phyloP scores from a whole-genome alignment of 2,113 vertebrate species.

The Vidua chalybeata region DNA sequence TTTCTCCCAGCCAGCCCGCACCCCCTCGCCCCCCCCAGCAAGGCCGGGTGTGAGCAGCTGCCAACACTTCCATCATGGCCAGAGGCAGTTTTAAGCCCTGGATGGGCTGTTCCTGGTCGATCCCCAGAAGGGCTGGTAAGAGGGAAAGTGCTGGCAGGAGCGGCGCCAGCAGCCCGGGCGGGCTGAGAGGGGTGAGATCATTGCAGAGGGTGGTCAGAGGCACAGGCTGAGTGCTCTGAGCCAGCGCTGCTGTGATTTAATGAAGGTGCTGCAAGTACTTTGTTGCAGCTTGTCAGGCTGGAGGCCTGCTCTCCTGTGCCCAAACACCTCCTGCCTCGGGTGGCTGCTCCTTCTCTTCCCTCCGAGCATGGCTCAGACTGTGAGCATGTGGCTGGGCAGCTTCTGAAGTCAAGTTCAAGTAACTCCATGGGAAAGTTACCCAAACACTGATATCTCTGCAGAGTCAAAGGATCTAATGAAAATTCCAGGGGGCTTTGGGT shows the following conservation, averaged over 20 bases:
- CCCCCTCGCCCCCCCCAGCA: not conserved
- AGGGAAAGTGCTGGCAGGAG: not conserved
- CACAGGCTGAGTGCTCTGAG: not conserved
- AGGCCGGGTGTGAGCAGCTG: rapidly evolving
- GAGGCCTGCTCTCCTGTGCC: not conserved
- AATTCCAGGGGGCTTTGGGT: not conserved
- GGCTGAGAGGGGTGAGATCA: not conserved
- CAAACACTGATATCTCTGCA: not conserved
- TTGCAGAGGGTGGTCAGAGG: not conserved
- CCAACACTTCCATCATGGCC: rapidly evolving
- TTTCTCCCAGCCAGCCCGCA: rapidly evolving
- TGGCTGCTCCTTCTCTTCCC: not conserved
- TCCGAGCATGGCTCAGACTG: rapidly evolving
- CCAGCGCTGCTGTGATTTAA: not conserved
- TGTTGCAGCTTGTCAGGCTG: not conserved
- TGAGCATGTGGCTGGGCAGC: rapidly evolving
- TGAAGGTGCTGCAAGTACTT: not conserved
- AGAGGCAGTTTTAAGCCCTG: not conserved
- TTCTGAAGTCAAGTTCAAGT: not conserved
- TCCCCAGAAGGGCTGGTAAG: not conserved
- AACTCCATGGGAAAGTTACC: not conserved
- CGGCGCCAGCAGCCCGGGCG: not conserved
- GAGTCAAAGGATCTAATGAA: not conserved
- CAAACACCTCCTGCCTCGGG: not conserved
- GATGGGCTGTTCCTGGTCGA: not conserved